These are phyloP conservation scores for Apistogramma diplotaenia DNA, from an alignment of 2,113 vertebrate genomes.

Conservation along the genomic window DNA sequence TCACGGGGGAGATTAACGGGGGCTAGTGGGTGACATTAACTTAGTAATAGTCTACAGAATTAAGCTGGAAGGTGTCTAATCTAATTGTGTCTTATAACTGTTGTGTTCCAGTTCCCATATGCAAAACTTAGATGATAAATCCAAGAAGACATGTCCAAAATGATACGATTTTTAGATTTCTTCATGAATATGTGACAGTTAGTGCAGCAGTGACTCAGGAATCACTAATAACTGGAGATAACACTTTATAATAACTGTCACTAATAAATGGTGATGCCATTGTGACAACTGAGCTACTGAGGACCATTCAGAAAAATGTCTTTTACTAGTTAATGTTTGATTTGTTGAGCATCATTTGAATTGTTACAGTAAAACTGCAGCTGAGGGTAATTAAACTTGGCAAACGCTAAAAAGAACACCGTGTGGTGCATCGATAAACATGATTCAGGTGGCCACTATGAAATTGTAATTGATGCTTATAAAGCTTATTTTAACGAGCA, in stretches of 20 bases:
- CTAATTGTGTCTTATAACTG: slow-evolving; percentile 9
- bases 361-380: not conserved
- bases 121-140: not conserved
- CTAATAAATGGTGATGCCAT: not conserved
- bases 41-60: slow-evolving; percentile 41
- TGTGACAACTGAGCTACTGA: not conserved
- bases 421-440: not conserved
- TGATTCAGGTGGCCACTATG: not conserved
- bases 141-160: not conserved
- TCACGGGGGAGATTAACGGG: slow-evolving; percentile 36
- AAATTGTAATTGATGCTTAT: not conserved
- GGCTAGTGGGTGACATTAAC: slow-evolving; percentile 32
- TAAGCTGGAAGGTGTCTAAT: slow-evolving; percentile 20
- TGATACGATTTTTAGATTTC: not conserved
- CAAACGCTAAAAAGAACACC: not conserved
- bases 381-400: too few species aligned
- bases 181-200: not conserved
- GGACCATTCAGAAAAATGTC: not conserved
- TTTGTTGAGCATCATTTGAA: not conserved
- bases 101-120: not conserved
- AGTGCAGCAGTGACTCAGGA: not conserved
- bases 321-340: not conserved
- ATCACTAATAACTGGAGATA: not conserved
- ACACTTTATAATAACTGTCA: not conserved
- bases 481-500: not conserved